phyloP scores from a whole-genome alignment of 2,888 invertebrate genomes.

The Ormia ochracea region DNA sequence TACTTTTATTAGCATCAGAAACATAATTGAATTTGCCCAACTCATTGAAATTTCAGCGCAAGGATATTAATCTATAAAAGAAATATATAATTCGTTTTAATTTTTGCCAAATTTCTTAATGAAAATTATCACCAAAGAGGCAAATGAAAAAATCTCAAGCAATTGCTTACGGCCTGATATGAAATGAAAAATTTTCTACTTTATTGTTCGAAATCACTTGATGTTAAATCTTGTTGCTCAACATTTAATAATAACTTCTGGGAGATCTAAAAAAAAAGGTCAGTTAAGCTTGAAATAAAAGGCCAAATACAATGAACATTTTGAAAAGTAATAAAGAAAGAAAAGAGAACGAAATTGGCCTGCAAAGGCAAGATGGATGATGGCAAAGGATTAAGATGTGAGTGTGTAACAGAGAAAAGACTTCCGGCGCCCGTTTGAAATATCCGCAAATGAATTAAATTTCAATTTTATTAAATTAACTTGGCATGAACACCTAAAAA shows the following conservation, averaged over 20 bases:
- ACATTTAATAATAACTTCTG: conserved; percentile 33
- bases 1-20: too few relatives aligned
- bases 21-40: not conserved
- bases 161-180: conserved; percentile 34
- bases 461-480: conserved; percentile 75
- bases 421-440: conserved; percentile 63
- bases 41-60: conserved; percentile 20
- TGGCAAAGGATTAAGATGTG: not conserved
- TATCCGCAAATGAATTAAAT: conserved; percentile 75
- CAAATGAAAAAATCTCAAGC: conserved; percentile 24
- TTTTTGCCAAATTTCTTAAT: not conserved
- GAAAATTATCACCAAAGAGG: conserved; percentile 22
- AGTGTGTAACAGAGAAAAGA: conserved; percentile 61
- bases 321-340: not conserved
- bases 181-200: conserved; percentile 30
- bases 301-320: conserved; percentile 33
- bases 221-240: conserved; percentile 38
- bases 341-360: conserved; percentile 26
- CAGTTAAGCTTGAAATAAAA: conserved; percentile 41
- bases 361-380: conserved; percentile 22
- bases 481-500: conserved; percentile 75
- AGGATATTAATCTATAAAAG: conserved; percentile 7
- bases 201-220: conserved; percentile 57
- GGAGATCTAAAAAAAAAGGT: conserved; percentile 49
- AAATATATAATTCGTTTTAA: not conserved